Evolutionary conservation across 2,888 invertebrate genomes (phyloP).

Genomic region (Apamea epomidion): DNA sequence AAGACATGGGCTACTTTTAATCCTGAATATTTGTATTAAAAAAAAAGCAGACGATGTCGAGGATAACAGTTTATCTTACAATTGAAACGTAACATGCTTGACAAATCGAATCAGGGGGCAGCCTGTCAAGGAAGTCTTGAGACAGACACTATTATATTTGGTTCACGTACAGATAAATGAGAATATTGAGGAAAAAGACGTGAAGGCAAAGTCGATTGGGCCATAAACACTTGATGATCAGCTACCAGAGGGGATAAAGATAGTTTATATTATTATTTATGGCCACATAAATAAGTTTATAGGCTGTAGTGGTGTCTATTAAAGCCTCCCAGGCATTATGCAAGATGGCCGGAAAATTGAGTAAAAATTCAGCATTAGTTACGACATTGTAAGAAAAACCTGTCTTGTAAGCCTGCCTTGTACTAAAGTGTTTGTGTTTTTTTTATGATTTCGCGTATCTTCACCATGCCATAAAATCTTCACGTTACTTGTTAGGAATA

Average conservation of each 20-base stretch:
- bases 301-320: constrained; percentile 29
- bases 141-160: constrained; percentile 20
- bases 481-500: not conserved
- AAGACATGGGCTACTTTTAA: not conserved
- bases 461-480: not conserved
- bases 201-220: constrained; percentile 36
- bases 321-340: constrained; percentile 18
- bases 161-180: constrained; percentile 37
- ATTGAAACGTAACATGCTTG: not conserved
- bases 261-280: constrained; percentile 48
- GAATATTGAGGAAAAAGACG: constrained; percentile 49
- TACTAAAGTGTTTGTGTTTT: not conserved
- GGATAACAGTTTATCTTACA: no score
- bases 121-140: constrained; percentile 17
- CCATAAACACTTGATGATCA: constrained; percentile 56
- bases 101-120: constrained; percentile 14
- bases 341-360: constrained; percentile 7
- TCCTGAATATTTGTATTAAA: not conserved
- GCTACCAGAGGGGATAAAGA: constrained; percentile 42
- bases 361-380: not conserved
- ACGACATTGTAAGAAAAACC: not conserved
- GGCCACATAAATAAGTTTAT: constrained; percentile 40
- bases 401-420: not conserved
- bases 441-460: not conserved
- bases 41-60: not conserved